These are phyloP conservation scores for Podarcis siculus DNA, from an alignment of 2,797 vertebrate genomes.

Conservation along the genomic window DNA sequence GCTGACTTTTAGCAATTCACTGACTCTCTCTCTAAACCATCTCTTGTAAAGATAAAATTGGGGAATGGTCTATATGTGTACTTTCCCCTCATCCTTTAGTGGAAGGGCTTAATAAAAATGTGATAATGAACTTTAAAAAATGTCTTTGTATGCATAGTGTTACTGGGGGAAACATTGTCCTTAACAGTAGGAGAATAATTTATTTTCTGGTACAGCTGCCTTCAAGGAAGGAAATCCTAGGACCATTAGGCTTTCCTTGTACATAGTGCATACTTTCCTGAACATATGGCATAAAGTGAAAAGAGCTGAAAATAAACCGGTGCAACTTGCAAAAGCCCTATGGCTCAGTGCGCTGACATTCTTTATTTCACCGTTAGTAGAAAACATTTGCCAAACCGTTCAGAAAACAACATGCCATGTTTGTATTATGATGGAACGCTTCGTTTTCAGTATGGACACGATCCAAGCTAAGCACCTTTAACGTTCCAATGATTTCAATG, in stretches of 20 bases:
- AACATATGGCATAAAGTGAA: conserved; percentile 49
- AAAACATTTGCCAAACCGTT: conserved; percentile 29
- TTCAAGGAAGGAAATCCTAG: conserved; percentile 24
- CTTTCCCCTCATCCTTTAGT: not conserved
- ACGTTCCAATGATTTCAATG: not conserved
- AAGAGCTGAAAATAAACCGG: too few species aligned
- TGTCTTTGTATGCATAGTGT: conserved; percentile 39
- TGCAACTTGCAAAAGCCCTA: conserved; percentile 30
- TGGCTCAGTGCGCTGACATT: conserved; percentile 49
- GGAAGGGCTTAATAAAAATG: not conserved
- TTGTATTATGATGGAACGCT: conserved; percentile 35
- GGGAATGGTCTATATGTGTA: too few species aligned
- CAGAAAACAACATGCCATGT: conserved; percentile 28
- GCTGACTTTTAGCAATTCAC: too few species aligned
- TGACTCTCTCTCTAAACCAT: not conserved
- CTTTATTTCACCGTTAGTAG: conserved; percentile 7
- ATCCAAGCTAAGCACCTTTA: not conserved
- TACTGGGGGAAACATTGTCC: conserved; percentile 12
- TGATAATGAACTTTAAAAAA: not conserved
- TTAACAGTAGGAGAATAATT: conserved; percentile 27
- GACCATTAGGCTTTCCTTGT: conserved; percentile 54
- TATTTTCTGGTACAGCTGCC: not conserved
- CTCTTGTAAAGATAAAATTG: not conserved
- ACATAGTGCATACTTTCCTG: conserved; percentile 61
- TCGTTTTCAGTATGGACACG: conserved; percentile 37